Percentiles rank a stretch among this genome's conserved stretches.
Evolutionary conservation across 2,113 vertebrate species (phyloP).

Genomic region (Rhinolophus ferrumequinum): DNA sequence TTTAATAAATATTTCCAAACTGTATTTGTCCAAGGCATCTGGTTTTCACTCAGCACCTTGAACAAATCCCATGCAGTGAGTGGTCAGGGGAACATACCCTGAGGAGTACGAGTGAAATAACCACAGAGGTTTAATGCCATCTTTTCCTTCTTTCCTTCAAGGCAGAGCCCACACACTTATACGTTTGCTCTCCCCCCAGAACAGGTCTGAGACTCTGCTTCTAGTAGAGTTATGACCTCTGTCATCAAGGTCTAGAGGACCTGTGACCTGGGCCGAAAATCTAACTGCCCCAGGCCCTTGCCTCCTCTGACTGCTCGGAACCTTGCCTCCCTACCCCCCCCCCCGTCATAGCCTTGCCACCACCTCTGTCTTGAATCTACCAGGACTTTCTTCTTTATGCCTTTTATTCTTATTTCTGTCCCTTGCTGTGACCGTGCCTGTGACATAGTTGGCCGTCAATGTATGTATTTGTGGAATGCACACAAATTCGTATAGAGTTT

Average conservation of each 20-base stretch:
- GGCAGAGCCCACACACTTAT: neutral
- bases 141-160: neutral
- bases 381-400: neutral
- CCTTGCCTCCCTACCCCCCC: neutral
- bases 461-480: neutral
- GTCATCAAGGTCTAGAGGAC: neutral
- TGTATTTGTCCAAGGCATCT: neutral
- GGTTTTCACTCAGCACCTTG: neutral
- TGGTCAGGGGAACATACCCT: neutral
- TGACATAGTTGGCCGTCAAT: neutral
- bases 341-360: fast-evolving
- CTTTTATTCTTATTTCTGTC: neutral
- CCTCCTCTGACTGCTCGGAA: neutral
- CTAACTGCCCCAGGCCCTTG: neutral
- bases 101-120: too few relatives aligned
- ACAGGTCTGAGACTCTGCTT: neutral
- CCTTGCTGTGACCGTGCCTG: neutral
- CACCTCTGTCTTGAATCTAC: too few relatives aligned
- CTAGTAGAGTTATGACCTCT: neutral
- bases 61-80: fast-evolving
- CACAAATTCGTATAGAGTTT: neutral
- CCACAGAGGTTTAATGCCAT: neutral
- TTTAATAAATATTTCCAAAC: neutral
- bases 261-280: neutral
- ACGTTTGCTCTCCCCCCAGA: neutral